Conservation (phyloP, 1,140 invertebrate species). For the Galleria mellonella region DNA sequence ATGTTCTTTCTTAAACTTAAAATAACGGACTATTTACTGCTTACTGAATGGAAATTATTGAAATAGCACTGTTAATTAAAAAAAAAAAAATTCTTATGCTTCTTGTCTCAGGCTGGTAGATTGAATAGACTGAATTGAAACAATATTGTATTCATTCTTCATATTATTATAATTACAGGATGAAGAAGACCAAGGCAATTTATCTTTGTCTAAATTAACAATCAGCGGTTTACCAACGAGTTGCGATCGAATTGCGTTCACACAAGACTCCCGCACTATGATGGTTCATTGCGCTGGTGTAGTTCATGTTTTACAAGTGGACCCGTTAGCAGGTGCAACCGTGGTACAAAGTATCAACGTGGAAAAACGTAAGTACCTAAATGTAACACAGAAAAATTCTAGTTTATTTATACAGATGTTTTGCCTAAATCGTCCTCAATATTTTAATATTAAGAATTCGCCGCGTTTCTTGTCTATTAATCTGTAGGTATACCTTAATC, state of each 20-base stretch:
- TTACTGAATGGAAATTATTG: background rate
- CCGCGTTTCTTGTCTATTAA: too few species aligned
- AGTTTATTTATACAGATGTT: too few species aligned
- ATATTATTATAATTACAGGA: conserved; percentile 31
- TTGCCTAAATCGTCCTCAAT: too few species aligned
- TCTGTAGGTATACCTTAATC: too few species aligned
- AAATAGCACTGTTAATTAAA: too few species aligned
- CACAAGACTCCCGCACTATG: conserved; percentile 51
- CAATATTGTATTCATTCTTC: background rate
- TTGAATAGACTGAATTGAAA: too few species aligned
- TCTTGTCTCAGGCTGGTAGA: too few species aligned
- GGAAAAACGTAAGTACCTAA: conserved; percentile 49
- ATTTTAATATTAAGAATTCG: too few species aligned
- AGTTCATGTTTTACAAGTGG: conserved; percentile 53
- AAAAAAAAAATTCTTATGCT: too few species aligned
- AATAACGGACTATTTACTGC: too few species aligned
- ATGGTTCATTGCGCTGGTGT: conserved; percentile 32
- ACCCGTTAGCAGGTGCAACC: conserved; percentile 50
- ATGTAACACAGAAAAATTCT: too few species aligned
- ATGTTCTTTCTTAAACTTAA: too few species aligned
- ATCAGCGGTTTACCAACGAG: conserved; percentile 51
- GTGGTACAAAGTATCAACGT: conserved; percentile 42
- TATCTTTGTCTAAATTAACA: conserved; percentile 61
- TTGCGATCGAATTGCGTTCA: conserved; percentile 68
- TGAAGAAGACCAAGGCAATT: conserved; percentile 51